Evolutionary conservation across 2,797 vertebrate genomes (phyloP).

Genomic region (Cephalopachus bancanus): DNA sequence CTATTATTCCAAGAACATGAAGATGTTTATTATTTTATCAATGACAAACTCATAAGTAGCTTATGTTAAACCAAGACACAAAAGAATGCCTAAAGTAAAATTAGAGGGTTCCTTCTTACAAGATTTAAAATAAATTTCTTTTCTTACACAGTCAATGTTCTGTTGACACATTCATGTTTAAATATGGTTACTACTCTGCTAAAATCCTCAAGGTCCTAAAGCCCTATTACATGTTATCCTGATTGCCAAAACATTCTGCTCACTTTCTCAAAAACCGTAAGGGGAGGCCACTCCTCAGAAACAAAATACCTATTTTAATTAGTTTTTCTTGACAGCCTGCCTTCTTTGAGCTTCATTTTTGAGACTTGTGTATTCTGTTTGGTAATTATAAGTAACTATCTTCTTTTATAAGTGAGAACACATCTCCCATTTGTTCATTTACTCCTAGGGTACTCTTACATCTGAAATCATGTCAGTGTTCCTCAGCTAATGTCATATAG

Average conservation of each 20-base stretch:
- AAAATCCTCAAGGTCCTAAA: neutral
- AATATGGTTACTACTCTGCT: neutral
- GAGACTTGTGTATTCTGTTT: neutral
- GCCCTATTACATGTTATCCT: neutral
- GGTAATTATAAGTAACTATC: neutral
- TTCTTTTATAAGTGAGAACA: neutral
- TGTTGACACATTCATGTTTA: neutral
- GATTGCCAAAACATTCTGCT: neutral
- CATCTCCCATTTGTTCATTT: neutral
- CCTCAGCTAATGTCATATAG: neutral
- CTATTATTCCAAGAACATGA: neutral
- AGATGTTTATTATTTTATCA: neutral
- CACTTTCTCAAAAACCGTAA: neutral
- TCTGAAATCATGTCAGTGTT: neutral
- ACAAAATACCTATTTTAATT: neutral
- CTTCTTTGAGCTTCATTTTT: neutral
- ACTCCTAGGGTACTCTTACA: neutral
- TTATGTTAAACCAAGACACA: neutral
- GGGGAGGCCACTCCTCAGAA: neutral
- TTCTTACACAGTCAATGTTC: neutral
- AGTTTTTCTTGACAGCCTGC: neutral
- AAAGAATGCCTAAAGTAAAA: neutral
- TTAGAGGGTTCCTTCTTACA: neutral
- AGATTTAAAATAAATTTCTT: neutral
- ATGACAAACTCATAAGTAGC: neutral